These are phyloP conservation scores for Aspidapion aeneum DNA, from an alignment of 2,888 invertebrate species.

Conservation along the genomic window DNA sequence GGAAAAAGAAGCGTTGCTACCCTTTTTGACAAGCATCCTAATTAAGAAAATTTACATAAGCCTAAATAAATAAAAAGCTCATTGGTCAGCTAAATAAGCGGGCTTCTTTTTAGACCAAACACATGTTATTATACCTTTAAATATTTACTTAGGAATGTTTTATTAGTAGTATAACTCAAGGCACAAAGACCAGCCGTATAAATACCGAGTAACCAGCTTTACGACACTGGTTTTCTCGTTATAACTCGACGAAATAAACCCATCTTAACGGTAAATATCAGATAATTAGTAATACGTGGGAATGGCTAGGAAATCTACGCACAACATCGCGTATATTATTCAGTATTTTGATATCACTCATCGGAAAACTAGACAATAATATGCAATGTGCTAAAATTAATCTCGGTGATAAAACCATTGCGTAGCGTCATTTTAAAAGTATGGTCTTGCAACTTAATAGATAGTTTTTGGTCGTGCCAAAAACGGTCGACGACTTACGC, in stretches of 20 bases:
- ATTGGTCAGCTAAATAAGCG: not conserved
- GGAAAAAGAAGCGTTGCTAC: too few relatives aligned
- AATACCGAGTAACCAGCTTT: not conserved
- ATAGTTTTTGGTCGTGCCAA: too few relatives aligned
- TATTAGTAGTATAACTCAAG: not conserved
- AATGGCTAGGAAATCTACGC: not conserved
- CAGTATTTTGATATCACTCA: not conserved
- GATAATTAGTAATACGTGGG: not conserved
- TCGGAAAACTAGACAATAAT: not conserved
- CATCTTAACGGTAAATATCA: not conserved
- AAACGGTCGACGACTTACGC: too few relatives aligned
- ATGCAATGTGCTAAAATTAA: not conserved
- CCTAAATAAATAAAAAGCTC: not conserved
- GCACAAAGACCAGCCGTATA: not conserved
- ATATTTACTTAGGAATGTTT: not conserved
- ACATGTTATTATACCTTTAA: not conserved
- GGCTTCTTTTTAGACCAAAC: not conserved
- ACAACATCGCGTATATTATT: not conserved
- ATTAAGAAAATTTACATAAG: not conserved
- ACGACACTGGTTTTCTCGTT: not conserved
- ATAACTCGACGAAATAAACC: slow-evolving; percentile 1
- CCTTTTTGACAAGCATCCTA: too few relatives aligned
- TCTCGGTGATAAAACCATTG: not conserved
- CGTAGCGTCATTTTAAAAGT: too few relatives aligned
- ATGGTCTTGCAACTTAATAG: too few relatives aligned